Conservation (phyloP, 2,797 vertebrate species). For the Chromis chromis region DNA sequence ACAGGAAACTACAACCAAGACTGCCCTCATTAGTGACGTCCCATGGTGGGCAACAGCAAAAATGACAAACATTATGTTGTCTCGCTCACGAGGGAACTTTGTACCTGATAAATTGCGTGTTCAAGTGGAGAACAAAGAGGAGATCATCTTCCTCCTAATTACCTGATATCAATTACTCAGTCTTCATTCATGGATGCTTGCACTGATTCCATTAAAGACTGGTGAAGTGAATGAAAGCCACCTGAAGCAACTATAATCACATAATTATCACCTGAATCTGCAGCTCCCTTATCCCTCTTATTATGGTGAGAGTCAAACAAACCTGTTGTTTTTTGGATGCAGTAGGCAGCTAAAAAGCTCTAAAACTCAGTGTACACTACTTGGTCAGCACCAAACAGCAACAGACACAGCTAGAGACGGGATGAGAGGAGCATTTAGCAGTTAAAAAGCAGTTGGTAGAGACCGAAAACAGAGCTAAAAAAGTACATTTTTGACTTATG, state of each 20-base stretch:
- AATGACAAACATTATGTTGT: neutral
- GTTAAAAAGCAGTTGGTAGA: neutral
- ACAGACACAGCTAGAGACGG: no score
- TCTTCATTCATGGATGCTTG: neutral
- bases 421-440: no score
- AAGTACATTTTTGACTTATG: neutral
- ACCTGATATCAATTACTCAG: neutral
- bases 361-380: neutral
- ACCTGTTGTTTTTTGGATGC: neutral
- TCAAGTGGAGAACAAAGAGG: neutral
- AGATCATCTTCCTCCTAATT: neutral
- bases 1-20: conserved; percentile 18
- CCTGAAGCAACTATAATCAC: neutral
- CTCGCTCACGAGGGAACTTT: conserved; percentile 7
- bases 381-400: no score
- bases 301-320: neutral
- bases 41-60: conserved; percentile 10
- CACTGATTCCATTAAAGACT: neutral
- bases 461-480: neutral
- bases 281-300: no score
- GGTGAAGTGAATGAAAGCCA: conserved; percentile 4
- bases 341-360: no score
- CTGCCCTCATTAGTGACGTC: conserved; percentile 27
- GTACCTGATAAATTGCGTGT: conserved; percentile 1
- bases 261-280: neutral